Base-by-base conservation (phyloP, 2,888 invertebrate species). In the Sinotaia quadrata region DNA sequence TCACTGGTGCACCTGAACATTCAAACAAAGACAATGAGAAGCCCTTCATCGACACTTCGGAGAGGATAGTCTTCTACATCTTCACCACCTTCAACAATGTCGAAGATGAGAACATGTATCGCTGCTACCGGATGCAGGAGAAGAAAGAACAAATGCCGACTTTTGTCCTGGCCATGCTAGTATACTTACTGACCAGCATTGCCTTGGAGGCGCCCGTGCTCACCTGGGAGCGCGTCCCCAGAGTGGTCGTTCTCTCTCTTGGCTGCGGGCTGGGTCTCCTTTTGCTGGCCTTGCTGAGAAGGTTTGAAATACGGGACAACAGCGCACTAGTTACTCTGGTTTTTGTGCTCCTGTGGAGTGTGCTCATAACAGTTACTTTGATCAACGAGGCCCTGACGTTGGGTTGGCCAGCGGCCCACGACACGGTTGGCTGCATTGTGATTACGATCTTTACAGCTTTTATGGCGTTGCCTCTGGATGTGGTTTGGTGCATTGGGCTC, bases 21-120 rank as follows among this genome's bases (percentile, higher is more conserved):
- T n/a, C n/a, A n/a, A n/a, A n/a, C n/a, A n/a, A n/a, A n/a, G n/a
- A n/a, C n/a, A n/a, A n/a, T n/a, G n/a, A n/a, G n/a, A n/a, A n/a
- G n/a, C n/a, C n/a, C n/a, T n/a, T n/a, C n/a, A n/a, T n/a, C n/a
- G n/a, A n/a, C n/a, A n/a, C n/a, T n/a, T n/a, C n/a, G n/a, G n/a
- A n/a, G n/a, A n/a, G 10, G 18, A 61, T 24, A n/a, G 10, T 33
- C 60, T 29, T 12, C 27, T 41, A 7, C 21, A 61, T 21, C 33
- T 31, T 47, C 33, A 61, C 49, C 33, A 61, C 49, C 24, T 31
- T 65, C 29, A 8, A 27, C 21, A 61, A 73, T 29, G 41, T 2
- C 0, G 21, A 49, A 8, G 74, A 75, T 34, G 73, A 74, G 59
- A 44, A 37, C 27, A 34, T 75, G 12, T 74, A 74, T 65, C 47